Percentiles rank a stretch among this genome's conserved stretches.
Conservation (phyloP, 2,113 vertebrate species). For the Pholis gunnellus region DNA sequence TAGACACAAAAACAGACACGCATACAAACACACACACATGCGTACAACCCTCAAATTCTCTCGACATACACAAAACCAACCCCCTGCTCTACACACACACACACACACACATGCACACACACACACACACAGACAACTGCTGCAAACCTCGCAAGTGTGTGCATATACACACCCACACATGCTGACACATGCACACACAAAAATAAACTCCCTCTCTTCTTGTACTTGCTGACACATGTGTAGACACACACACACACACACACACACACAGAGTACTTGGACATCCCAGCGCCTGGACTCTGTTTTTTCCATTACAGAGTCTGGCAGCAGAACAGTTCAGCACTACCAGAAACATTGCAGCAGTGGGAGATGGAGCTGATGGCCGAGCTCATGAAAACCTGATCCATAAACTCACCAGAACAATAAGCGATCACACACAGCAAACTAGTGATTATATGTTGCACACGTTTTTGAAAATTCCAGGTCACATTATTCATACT, state of each 20-base stretch:
- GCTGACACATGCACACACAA: slow-evolving; percentile 36
- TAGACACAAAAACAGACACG: not conserved
- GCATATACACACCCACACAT: slow-evolving; percentile 41
- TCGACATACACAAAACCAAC: not conserved
- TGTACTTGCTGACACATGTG: not conserved
- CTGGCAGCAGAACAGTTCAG: slow-evolving; percentile 61
- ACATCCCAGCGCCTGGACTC: slow-evolving; percentile 58
- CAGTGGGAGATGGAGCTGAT: slow-evolving; percentile 47
- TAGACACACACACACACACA: slow-evolving; percentile 6
- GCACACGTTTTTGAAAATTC: too few relatives aligned
- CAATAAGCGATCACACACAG: not conserved
- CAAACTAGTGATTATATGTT: not conserved
- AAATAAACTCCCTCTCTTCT: slow-evolving; percentile 37
- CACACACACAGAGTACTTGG: slow-evolving; percentile 44
- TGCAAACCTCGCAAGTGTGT: slow-evolving; percentile 2
- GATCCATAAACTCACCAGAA: slow-evolving; percentile 27
- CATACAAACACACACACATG: not conserved
- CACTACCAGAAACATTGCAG: slow-evolving; percentile 48
- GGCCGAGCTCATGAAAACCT: slow-evolving; percentile 54
- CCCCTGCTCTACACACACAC: not conserved
- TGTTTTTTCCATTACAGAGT: slow-evolving; percentile 69
- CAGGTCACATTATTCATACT: not conserved
- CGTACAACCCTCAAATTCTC: not conserved
- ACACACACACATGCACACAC: not conserved
- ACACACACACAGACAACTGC: not conserved